These are phyloP conservation scores for Marmota monax DNA, from an alignment of 2,113 vertebrate species.

Conservation along the genomic window DNA sequence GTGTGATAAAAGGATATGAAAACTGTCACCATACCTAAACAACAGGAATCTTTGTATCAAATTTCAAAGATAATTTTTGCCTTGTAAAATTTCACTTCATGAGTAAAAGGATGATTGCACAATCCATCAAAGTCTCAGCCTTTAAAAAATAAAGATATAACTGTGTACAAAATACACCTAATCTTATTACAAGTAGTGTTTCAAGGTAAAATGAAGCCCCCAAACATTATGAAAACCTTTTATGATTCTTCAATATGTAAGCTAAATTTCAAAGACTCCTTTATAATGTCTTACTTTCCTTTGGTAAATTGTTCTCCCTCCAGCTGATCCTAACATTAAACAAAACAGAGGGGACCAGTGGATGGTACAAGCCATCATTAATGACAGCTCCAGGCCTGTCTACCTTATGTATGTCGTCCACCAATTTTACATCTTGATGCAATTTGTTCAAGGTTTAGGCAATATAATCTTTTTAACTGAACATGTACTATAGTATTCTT, in stretches of 20 bases:
- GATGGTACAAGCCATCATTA: neutral
- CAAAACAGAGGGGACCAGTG: neutral
- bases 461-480: neutral
- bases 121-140: fast-evolving
- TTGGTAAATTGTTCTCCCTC: neutral
- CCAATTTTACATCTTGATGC: neutral
- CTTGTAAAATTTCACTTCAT: neutral
- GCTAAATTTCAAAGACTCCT: neutral
- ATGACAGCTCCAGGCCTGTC: neutral
- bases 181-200: neutral
- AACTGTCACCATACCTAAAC: neutral
- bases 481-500: neutral
- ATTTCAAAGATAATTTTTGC: neutral
- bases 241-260: neutral
- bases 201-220: neutral
- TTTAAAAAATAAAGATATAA: neutral
- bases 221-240: too few relatives aligned
- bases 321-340: neutral
- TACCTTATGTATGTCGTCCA: fast-evolving
- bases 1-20: neutral
- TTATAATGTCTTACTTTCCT: neutral
- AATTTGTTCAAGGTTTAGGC: too few relatives aligned
- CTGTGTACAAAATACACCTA: neutral
- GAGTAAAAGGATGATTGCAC: neutral
- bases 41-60: neutral